Base-by-base conservation (phyloP, 2,888 invertebrate genomes). In the Andrena bicolor region DNA sequence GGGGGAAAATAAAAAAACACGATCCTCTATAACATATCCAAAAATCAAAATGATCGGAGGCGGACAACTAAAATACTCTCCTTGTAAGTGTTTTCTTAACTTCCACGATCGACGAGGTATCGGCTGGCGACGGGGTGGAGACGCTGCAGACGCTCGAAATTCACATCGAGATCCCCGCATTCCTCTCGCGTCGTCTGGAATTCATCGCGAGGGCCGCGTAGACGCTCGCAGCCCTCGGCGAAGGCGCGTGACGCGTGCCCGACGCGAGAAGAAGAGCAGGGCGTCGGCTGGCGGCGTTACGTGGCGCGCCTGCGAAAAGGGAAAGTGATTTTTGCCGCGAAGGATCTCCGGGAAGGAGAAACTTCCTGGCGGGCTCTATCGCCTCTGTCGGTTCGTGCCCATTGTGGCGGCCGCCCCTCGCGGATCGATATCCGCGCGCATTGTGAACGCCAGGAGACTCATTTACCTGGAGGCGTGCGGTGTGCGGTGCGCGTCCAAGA, bases 261-360 rank as follows among this genome's bases (percentile, higher is more conserved):
- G 23, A 41, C 63, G 26, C 4, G 49, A 65, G 30, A 49, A 65
- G 32, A n/a, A 6, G 30, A 30, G 16, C 20, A 48, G 70, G 69
- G 61, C 64, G 77, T 51, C 56, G 75, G 70, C 70, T n/a, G 64
- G 70, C 48, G 76, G 49, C 53, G 74, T 84, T 84, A 82, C 86
- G 86, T 82, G 86, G 76, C 20, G 58, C 68, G 86, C 82, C 76
- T 85, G 83, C 75, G 64, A 87, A 87, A 85, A 85, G 87, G 80
- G 86, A 87, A 87, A 88, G 87, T 88, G 87, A 86, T 86, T 88
- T 87, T 83, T 64, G 41, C 61, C 35, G 69, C 63, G 77, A 64
- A 65, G 77, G 70, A 79, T 69, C 70, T 73, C 10, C 56, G 60
- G 69, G 68, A 16, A 69, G 79, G 72, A 58, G 80, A 80, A 64